Evolutionary conservation across 2,888 invertebrate genomes (phyloP).

Genomic region (Heliconius aoede): DNA sequence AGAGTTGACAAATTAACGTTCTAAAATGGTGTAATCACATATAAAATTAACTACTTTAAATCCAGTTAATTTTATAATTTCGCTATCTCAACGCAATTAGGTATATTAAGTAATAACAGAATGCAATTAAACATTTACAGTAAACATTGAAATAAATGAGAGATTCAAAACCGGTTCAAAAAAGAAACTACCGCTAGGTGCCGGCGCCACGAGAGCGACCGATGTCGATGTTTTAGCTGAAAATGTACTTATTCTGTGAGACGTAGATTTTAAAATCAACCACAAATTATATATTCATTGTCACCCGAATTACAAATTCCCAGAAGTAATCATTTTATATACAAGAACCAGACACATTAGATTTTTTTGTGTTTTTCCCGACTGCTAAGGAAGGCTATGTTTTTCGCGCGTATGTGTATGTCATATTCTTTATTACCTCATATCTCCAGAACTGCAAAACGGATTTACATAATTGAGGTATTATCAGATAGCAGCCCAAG

Average conservation of each 20-base stretch:
- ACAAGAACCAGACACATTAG: slow-evolving; percentile 7
- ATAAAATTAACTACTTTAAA: not conserved
- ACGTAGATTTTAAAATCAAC: slow-evolving; percentile 13
- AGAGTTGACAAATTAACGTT: slow-evolving; percentile 13
- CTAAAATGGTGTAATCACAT: not conserved
- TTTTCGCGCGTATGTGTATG: too few species aligned
- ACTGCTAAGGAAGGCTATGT: too few species aligned
- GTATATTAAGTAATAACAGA: slow-evolving; percentile 30
- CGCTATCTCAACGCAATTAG: slow-evolving; percentile 10
- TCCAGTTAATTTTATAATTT: not conserved
- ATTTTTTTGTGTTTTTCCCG: not conserved
- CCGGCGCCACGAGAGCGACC: slow-evolving; percentile 32
- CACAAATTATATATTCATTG: slow-evolving; percentile 6
- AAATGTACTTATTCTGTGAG: slow-evolving; percentile 21
- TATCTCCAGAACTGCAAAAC: too few species aligned
- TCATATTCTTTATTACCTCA: too few species aligned
- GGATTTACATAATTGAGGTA: too few species aligned
- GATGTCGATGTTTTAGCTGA: slow-evolving; percentile 15
- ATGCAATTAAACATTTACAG: slow-evolving; percentile 20
- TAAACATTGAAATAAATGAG: slow-evolving; percentile 35
- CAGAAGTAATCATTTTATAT: slow-evolving; percentile 20
- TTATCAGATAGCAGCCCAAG: too few species aligned
- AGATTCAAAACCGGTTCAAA: slow-evolving; percentile 42
- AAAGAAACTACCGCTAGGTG: slow-evolving; percentile 47
- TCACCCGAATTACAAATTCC: slow-evolving; percentile 23